Percentiles rank a stretch among this genome's conserved stretches.
phyloP scores from a whole-genome alignment of 1,140 invertebrate genomes.

The Drosophila sp. region DNA sequence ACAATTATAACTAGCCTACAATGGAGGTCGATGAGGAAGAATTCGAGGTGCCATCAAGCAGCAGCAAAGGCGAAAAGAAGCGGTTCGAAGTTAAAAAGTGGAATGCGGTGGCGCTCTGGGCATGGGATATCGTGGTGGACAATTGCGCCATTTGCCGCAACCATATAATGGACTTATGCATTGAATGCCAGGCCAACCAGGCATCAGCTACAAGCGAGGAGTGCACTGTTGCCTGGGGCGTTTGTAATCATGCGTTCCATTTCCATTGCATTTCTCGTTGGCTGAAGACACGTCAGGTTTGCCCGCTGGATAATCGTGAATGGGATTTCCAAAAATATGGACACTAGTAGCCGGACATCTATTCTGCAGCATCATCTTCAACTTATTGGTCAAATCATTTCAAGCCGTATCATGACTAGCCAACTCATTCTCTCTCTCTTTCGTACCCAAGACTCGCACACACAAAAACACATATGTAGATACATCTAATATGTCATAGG shows the following conservation, averaged over 20 bases:
- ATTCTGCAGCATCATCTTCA: neutral
- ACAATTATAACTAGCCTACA: too few species aligned
- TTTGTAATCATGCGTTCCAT: slow-evolving; percentile 99
- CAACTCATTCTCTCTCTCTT: neutral
- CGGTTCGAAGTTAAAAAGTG: slow-evolving; percentile 99
- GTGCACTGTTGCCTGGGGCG: slow-evolving; percentile 99
- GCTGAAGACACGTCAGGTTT: slow-evolving; percentile 99
- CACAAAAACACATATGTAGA: neutral
- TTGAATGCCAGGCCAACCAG: slow-evolving; percentile 99
- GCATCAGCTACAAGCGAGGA: slow-evolving; percentile 99
- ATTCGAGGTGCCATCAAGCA: slow-evolving; percentile 92
- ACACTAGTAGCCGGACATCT: slow-evolving; percentile 49
- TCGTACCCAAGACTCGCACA: neutral
- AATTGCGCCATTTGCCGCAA: slow-evolving; percentile 99
- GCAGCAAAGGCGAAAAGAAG: slow-evolving; percentile 94
- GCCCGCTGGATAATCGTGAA: slow-evolving; percentile 99
- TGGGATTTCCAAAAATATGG: slow-evolving; percentile 99
- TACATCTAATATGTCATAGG: neutral
- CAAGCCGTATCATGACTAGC: neutral
- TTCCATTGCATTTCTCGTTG: slow-evolving; percentile 99
- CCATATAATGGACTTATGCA: slow-evolving; percentile 99
- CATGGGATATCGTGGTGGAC: slow-evolving; percentile 99
- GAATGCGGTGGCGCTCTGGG: slow-evolving; percentile 99
- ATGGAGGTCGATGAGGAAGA: slow-evolving; percentile 97
- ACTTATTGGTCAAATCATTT: too few species aligned